Evolutionary conservation across 2,888 invertebrate genomes (phyloP).

Genomic region (Orthosia incerta): DNA sequence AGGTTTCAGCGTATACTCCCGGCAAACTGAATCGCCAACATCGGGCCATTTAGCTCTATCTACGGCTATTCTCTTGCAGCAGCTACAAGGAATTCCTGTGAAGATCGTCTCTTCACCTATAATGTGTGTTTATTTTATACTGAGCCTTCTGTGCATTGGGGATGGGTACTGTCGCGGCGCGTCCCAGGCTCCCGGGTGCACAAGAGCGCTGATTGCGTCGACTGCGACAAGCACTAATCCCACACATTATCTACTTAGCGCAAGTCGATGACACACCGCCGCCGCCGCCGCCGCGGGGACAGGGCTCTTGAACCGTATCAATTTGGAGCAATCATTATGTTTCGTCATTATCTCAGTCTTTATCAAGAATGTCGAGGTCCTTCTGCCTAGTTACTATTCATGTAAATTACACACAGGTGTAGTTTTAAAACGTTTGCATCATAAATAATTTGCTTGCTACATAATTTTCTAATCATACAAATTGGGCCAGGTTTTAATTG

Average conservation of each 20-base stretch:
- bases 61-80: no score
- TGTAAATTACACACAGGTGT: not conserved
- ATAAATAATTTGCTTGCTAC: not conserved
- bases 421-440: not conserved
- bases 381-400: not conserved
- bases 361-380: not conserved
- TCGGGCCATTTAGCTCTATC: no score
- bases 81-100: no score
- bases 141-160: constrained; percentile 24
- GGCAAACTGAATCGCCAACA: no score
- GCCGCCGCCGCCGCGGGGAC: not conserved
- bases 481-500: constrained; percentile 49
- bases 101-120: no score
- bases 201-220: constrained; percentile 76
- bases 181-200: constrained; percentile 30
- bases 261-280: constrained; percentile 19
- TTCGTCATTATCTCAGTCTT: not conserved
- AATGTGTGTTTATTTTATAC: not conserved
- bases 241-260: constrained; percentile 70
- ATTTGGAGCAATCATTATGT: constrained; percentile 30
- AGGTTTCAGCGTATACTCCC: no score
- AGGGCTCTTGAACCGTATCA: constrained; percentile 9
- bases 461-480: constrained; percentile 24
- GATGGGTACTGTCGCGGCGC: constrained; percentile 9
- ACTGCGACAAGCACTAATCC: constrained; percentile 66